phyloP scores from a whole-genome alignment of 2,113 vertebrate genomes.

The Aphyosemion australe region DNA sequence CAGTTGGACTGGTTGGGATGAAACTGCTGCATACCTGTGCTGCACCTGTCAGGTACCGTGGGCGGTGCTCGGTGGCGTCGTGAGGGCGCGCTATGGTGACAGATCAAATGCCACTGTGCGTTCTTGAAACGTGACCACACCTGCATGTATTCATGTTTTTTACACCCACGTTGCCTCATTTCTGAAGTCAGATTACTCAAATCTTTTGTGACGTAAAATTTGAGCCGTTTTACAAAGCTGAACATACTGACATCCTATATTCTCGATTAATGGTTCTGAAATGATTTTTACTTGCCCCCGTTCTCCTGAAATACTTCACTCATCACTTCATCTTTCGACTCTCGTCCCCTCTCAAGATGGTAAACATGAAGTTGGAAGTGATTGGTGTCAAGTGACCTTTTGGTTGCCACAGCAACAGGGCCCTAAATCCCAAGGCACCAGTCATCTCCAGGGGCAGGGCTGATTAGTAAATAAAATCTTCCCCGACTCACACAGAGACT shows the following conservation, averaged over 20 bases:
- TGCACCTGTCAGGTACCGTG: constrained; percentile 58
- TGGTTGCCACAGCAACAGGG: constrained; percentile 54
- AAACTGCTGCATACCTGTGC: constrained; percentile 65
- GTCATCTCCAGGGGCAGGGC: constrained; percentile 51
- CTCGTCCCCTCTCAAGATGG: constrained; percentile 36
- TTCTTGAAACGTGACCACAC: constrained; percentile 19
- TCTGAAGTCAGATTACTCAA: constrained; percentile 22
- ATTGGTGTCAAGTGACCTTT: constrained; percentile 74
- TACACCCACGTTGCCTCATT: not conserved
- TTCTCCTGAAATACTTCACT: constrained; percentile 22
- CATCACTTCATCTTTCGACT: constrained; percentile 6
- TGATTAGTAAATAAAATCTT: constrained; percentile 69
- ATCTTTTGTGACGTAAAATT: not conserved
- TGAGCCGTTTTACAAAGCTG: not conserved
- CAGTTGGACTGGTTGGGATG: constrained; percentile 72
- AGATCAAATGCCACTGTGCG: constrained; percentile 5
- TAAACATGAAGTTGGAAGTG: constrained; percentile 67
- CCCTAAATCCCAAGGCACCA: constrained; percentile 55
- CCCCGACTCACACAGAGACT: constrained; percentile 24
- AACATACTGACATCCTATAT: not conserved
- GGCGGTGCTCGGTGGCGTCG: constrained; percentile 9
- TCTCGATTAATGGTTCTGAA: not conserved
- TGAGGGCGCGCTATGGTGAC: not conserved
- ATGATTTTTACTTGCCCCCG: not conserved
- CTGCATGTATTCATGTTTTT: not conserved